Evolutionary conservation across 2,888 invertebrate species (phyloP).

Genomic region (Agrochola lota): DNA sequence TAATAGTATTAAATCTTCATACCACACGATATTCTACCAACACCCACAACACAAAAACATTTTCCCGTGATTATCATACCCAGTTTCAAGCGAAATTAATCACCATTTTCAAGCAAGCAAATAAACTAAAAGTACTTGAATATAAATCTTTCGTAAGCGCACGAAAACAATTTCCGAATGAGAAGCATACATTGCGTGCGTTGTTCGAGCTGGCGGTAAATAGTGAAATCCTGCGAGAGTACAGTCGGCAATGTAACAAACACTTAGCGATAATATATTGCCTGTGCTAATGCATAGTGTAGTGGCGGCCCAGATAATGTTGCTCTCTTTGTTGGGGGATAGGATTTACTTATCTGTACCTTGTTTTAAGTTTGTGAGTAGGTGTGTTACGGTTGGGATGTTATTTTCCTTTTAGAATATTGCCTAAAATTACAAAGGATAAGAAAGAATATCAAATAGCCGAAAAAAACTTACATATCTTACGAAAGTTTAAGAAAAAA

Average conservation of each 20-base stretch:
- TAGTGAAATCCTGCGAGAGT: conserved; percentile 67
- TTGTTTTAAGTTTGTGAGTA: conserved; percentile 28
- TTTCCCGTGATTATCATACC: conserved; percentile 40
- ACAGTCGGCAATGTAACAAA: conserved; percentile 74
- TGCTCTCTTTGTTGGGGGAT: conserved; percentile 56
- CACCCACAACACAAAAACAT: background rate
- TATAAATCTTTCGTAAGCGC: conserved; percentile 65
- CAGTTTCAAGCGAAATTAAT: conserved; percentile 52
- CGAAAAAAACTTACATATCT: too few relatives aligned
- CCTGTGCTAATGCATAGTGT: conserved; percentile 77
- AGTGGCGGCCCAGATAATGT: conserved; percentile 69
- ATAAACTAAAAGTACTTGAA: conserved; percentile 66
- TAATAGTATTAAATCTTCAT: too few relatives aligned
- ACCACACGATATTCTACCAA: background rate
- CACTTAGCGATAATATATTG: conserved; percentile 82
- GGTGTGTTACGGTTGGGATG: background rate
- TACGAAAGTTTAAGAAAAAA: background rate
- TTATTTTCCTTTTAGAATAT: background rate
- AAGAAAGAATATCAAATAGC: too few relatives aligned
- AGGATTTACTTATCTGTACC: conserved; percentile 49
- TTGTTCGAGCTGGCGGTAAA: conserved; percentile 65
- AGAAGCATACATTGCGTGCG: conserved; percentile 66
- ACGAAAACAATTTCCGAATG: conserved; percentile 69
- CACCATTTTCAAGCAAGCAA: conserved; percentile 55
- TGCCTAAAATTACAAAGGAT: background rate